Base-by-base conservation (phyloP, 2,888 invertebrate genomes). In the Leptinotarsa peninsularis region DNA sequence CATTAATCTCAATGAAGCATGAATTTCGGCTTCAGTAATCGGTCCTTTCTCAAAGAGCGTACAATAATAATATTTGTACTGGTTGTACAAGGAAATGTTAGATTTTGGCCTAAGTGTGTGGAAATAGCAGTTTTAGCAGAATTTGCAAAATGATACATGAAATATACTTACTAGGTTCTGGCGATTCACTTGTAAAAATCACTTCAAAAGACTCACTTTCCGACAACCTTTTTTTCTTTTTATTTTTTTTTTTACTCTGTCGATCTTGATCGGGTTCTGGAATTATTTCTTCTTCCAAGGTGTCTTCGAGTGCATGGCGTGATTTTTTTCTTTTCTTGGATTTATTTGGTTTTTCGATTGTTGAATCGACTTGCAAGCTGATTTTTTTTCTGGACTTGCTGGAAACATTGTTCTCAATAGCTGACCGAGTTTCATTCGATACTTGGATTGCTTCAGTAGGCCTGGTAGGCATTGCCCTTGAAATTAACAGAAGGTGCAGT, bases 321-420 rank as follows among this genome's bases (percentile, higher is more conserved):
- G 63, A 27, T 10, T 68, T 73, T 73, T 70, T 72, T 72, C 49
- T 77, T 70, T 66, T 67, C 72, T 60, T 71, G 71, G 43, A 66
- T 70, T 4, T 21, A 58, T 23, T 63, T 17, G n/a, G 43, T 43
- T 27, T 63, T 33, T 17, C 17, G n/a, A 14, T 27, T 60, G 4
- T 60, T 60, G 27, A 14, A 27, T 15, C 27, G 5, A 4, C 23
- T 15, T 14, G 15, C 15, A 15, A 60, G 15, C 23, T 60, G 15
- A 60, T 21, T 27, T 60, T 60, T 43, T 10, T 58, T 14, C 2
- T 23, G 3, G 58, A 23, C 2, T 58, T 14, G 4, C 15, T 3
- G 21, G 15, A 14, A 58, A 4, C 58, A 15, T 13, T 14, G 17
- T 18, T 58, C 13, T 14, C 21, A 58, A 58, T 4, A 23, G 18